A percentile compares a stretch with the other conserved stretches of the same genome.
Conservation (phyloP, 2,113 vertebrate species). For the Bambusicola thoracicus region DNA sequence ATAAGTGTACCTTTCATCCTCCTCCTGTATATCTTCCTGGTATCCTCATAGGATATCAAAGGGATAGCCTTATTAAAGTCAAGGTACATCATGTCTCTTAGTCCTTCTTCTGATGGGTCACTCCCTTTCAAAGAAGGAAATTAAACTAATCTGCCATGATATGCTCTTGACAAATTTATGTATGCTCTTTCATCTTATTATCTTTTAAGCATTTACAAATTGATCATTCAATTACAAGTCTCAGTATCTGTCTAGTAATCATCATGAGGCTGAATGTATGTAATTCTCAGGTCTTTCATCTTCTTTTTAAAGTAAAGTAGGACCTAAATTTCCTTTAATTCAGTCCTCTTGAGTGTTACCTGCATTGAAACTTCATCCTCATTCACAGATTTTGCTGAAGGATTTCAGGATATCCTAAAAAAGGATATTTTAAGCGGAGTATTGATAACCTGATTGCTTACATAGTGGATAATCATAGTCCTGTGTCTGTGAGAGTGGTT, state of each 20-base stretch:
- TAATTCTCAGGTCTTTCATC: not conserved
- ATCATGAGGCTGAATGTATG: accelerated
- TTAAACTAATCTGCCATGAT: not conserved
- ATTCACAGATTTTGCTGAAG: not conserved
- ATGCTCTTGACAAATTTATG: not conserved
- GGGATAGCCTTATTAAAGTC: not conserved
- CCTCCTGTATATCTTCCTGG: not conserved
- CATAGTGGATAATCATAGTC: not conserved
- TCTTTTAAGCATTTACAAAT: not conserved
- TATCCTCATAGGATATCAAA: not conserved
- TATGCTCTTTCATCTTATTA: not conserved
- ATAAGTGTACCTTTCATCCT: not conserved
- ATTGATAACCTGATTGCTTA: not conserved
- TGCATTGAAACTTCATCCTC: not conserved
- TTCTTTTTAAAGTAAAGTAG: not conserved
- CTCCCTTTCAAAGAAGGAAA: not conserved
- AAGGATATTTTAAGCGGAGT: too few species aligned
- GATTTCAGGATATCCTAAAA: too few species aligned
- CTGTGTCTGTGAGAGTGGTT: not conserved
- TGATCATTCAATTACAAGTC: not conserved
- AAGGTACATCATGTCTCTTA: not conserved
- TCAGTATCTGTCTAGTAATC: not conserved
- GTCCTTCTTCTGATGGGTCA: not conserved
- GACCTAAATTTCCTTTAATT: not conserved
- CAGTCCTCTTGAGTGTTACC: not conserved